These are phyloP conservation scores for Decapterus maruadsi DNA, from an alignment of 2,797 vertebrate species.

Conservation along the genomic window DNA sequence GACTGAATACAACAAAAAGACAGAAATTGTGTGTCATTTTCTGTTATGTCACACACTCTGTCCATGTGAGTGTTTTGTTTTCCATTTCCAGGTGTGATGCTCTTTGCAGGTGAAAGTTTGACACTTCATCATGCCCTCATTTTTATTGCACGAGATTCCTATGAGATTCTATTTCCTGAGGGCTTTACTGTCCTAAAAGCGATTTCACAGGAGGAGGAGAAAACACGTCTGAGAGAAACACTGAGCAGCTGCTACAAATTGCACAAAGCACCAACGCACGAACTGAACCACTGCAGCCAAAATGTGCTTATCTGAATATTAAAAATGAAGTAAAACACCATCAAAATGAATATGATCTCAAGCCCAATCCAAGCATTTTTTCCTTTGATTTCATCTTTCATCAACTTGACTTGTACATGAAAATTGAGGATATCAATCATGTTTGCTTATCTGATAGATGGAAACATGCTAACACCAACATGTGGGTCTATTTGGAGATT, in stretches of 20 bases:
- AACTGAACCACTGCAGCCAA: too few relatives aligned
- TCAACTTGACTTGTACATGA: too few relatives aligned
- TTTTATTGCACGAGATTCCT: slow-evolving; percentile 15
- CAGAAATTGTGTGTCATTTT: too few relatives aligned
- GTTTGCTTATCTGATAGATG: too few relatives aligned
- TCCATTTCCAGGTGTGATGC: slow-evolving; percentile 24
- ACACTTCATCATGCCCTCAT: not conserved
- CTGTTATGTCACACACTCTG: too few relatives aligned
- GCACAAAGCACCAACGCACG: not conserved
- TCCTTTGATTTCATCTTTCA: too few relatives aligned
- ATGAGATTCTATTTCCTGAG: slow-evolving; percentile 29
- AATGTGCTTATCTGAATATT: too few relatives aligned
- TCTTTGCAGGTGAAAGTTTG: not conserved
- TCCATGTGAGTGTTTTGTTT: not conserved
- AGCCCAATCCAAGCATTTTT: too few relatives aligned
- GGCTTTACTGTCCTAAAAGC: slow-evolving; percentile 30
- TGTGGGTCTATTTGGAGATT: not conserved
- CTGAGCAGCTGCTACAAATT: slow-evolving; percentile 11
- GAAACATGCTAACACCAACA: not conserved
- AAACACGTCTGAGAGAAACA: not conserved
- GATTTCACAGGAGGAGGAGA: slow-evolving; percentile 15
- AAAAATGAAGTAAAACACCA: too few relatives aligned
- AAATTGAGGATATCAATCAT: too few relatives aligned
- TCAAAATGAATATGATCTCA: too few relatives aligned
- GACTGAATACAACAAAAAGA: too few relatives aligned